Base-by-base conservation (phyloP, 2,888 invertebrate genomes). In the Periphyllus acericola region DNA sequence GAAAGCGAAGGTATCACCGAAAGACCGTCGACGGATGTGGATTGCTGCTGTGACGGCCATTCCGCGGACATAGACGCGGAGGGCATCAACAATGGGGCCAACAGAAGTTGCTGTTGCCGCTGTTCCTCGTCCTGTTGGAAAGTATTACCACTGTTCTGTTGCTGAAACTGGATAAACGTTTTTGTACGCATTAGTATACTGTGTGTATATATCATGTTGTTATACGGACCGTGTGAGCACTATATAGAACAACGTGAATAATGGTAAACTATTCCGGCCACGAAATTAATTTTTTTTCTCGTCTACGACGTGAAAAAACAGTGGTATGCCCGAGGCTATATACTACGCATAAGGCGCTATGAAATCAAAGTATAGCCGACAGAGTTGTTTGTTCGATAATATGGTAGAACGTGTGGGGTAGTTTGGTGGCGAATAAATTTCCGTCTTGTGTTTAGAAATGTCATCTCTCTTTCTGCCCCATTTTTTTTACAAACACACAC, bases 31-130 rank as follows among this genome's bases (percentile, higher is more conserved):
- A 52, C 68, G 32, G 68, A 14, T 25, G 46, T 25, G 21, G 40
- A n/a, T 25, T 76, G 76, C 25, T 68, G 25, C 3, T 46, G 40
- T 0, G 76, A 46, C 21, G 83, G 21, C 76, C 40, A 78, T n/a
- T 19, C 84, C 5, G 32, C 19, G 6, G 84, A 46, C 76, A 78
- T 0, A 1, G 76, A 32, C 2, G 32, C n/a, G 9, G 84, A 25
- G 0, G 87, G 71, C 87, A 87, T 80, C n/a, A 87, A 32, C 72
- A 87, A 81, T 32, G 87, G 87, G 4, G 87, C 87, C 66, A 81
- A 74, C 66, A 87, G n/a, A 9, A 80, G 17, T 80, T 87, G 80
- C 8, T 86, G 85, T 71, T 86, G 83, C 9, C 40, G 83, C 29
- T 52, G 84, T 3, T 76, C 60, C 2, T 85, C 83, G 76, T 78